Evolutionary conservation across 1,140 invertebrate species (phyloP).

Genomic region (Rhynchophorus ferrugineus): DNA sequence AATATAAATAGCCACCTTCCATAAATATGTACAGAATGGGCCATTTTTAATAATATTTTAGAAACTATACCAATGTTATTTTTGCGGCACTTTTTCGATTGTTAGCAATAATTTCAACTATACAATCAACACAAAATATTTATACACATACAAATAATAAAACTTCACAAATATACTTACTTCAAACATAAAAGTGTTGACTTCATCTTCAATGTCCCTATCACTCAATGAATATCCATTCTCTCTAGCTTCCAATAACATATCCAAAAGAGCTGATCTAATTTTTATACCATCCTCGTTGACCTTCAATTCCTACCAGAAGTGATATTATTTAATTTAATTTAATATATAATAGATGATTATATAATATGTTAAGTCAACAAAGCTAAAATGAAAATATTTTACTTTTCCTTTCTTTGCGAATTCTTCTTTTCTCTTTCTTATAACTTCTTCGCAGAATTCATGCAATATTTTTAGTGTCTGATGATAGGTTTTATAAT

Average conservation of each 20-base stretch:
- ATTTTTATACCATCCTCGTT: constrained; percentile 24
- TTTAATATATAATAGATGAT: not conserved
- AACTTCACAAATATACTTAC: no score
- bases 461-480: constrained; percentile 23
- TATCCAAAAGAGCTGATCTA: constrained; percentile 25
- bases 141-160: no score
- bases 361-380: not conserved
- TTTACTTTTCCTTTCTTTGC: constrained; percentile 17
- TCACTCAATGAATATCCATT: constrained; percentile 36
- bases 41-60: no score
- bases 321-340: not conserved
- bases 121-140: no score
- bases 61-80: no score
- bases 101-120: no score
- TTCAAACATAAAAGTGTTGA: constrained; percentile 78
- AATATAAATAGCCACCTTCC: no score
- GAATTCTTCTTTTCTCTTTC: constrained; percentile 23
- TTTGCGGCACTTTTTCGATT: no score
- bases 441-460: constrained; percentile 24
- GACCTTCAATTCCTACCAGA: not conserved
- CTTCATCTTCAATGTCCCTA: constrained; percentile 69
- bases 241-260: constrained; percentile 25
- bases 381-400: not conserved
- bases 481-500: constrained; percentile 22
- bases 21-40: no score